Percentiles rank a stretch among this genome's conserved stretches.
Evolutionary conservation across 1,140 invertebrate species (phyloP).

Genomic region (Bombus consobrinus): DNA sequence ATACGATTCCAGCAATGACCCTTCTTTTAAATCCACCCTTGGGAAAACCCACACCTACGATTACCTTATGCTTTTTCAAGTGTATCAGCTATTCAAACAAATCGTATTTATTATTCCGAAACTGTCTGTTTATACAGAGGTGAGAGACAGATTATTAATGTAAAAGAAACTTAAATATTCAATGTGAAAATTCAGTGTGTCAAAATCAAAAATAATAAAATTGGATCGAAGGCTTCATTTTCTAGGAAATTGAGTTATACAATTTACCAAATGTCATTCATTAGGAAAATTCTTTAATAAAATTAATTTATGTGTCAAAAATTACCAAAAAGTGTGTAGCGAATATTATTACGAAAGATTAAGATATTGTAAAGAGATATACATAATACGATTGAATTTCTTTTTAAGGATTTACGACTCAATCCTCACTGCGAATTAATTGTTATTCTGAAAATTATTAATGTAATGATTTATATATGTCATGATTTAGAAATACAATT

Average conservation of each 20-base stretch:
- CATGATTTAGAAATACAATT: too few relatives aligned
- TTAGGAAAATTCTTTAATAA: too few relatives aligned
- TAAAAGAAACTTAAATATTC: neutral
- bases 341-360: too few relatives aligned
- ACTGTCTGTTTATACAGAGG: neutral
- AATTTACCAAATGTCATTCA: too few relatives aligned
- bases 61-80: too few relatives aligned
- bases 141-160: neutral
- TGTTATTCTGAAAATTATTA: neutral
- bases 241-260: too few relatives aligned
- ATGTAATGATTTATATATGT: too few relatives aligned
- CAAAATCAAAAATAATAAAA: neutral
- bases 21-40: neutral
- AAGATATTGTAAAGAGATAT: too few relatives aligned
- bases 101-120: neutral
- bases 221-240: neutral
- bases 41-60: neutral
- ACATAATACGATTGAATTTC: too few relatives aligned
- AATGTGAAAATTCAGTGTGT: neutral
- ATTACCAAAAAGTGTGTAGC: too few relatives aligned
- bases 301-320: too few relatives aligned
- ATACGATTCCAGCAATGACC: neutral
- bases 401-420: too few relatives aligned
- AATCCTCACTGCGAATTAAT: neutral
- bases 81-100: neutral